Base-by-base conservation (phyloP, 2,797 vertebrate genomes). In the Coregonus suidteri region DNA sequence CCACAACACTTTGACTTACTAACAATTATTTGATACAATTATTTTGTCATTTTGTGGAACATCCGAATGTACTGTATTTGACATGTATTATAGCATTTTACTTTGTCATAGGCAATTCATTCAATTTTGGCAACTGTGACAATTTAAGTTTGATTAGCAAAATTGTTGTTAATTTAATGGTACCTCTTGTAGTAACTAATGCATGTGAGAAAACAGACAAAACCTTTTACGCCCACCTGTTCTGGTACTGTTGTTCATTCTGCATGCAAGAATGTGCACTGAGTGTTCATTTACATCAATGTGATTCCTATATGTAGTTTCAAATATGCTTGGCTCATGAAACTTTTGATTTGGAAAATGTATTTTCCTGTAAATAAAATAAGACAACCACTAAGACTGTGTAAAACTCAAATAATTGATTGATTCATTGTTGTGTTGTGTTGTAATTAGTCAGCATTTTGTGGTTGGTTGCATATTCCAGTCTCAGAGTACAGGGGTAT, bases 321-420 rank as follows among this genome's bases (percentile, higher is more conserved):
- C 15, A 31, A 72, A 54, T 18, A 31, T 15, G 78, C 81, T 72
- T 72, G 51, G 71, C 53, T 85, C 69, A 35, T 64, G 74, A 85
- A 84, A 86, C 82, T 88, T 89, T 30, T 91, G 81, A 20, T 67
- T 85, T 87, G 75, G 82, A 75, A 88, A 73, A 86, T 90, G 86
- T 91, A 87, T 92, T 91, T 91, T 92, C 85, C 71, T 92, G 91
- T 90, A 86, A 91, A 91, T 92, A 88, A 93, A 91, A 85, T 1
- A 74, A 86, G 80, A 79, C 81, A 84, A 82, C 85, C 74, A 87
- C 16, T 1, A 51, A 77, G 20, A 76, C 16, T 0, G 13, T 70
- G 53, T 9, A n/a, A 59, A 59, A 59, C 54, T 18, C 4, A 18
- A 47, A 11, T 47, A 25, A 25, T 25, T 25, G 41, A 47, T 9